A percentile compares a stretch with the other conserved stretches of the same genome.
These are phyloP conservation scores for Anomalospiza imberbis DNA, from an alignment of 2,797 vertebrate genomes.

Conservation along the genomic window DNA sequence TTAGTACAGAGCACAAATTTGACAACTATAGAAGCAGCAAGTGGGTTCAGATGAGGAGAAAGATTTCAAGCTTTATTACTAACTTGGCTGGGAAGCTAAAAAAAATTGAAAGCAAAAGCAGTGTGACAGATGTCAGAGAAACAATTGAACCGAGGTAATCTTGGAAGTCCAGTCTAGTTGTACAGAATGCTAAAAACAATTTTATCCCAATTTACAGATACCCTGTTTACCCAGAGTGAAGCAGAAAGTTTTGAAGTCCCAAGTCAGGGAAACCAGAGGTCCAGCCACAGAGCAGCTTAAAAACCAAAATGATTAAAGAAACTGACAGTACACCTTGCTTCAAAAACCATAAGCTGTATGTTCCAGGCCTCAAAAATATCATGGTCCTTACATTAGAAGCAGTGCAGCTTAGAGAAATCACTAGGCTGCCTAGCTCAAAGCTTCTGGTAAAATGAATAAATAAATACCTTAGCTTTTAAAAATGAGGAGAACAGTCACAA, in stretches of 20 bases:
- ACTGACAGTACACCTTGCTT: background rate
- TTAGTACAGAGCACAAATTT: slow-evolving; percentile 20
- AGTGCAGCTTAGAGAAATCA: background rate
- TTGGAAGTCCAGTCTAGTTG: background rate
- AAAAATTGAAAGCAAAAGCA: background rate
- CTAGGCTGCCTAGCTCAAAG: background rate
- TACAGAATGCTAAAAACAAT: background rate
- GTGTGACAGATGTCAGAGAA: background rate
- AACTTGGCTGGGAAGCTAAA: background rate
- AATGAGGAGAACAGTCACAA: background rate
- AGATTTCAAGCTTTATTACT: background rate
- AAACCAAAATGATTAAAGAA: background rate
- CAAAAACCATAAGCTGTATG: background rate
- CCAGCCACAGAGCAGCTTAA: background rate
- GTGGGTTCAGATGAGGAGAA: background rate
- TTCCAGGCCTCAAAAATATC: background rate
- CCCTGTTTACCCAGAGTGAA: background rate
- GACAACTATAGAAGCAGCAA: slow-evolving; percentile 32
- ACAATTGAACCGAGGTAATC: background rate
- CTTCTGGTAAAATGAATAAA: slow-evolving; percentile 1
- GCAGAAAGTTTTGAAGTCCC: background rate
- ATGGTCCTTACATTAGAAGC: background rate
- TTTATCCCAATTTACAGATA: background rate
- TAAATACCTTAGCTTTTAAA: background rate
- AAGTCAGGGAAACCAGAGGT: background rate